Conservation (phyloP, 64 coral and sea anemone species). For the Pocillopora verrucosa region DNA sequence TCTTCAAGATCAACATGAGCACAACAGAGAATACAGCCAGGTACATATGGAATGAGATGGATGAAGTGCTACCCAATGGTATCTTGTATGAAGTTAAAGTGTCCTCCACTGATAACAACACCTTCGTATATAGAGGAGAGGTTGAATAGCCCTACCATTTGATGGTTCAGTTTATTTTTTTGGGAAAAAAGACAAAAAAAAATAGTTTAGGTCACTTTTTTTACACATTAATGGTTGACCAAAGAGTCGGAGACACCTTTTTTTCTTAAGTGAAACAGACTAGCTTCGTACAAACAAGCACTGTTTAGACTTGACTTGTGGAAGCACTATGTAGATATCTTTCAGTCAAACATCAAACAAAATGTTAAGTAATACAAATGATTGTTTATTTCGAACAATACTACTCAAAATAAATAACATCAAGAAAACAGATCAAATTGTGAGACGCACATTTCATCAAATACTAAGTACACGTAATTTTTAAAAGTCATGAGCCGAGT, state of each 20-base stretch:
- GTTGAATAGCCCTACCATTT: neutral
- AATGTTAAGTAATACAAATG: neutral
- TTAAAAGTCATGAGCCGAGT: too few species aligned
- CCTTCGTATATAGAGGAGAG: conserved; percentile 24
- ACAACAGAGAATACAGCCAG: conserved; percentile 30
- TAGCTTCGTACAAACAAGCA: too few species aligned
- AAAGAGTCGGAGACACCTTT: too few species aligned
- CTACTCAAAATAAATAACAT: conserved; percentile 24
- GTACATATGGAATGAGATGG: conserved; percentile 35
- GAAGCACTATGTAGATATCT: too few species aligned
- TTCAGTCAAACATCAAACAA: too few species aligned
- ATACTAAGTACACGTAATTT: too few species aligned
- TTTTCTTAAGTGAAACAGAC: too few species aligned
- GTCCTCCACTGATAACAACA: conserved; percentile 8
- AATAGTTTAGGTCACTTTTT: too few species aligned
- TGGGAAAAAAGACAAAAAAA: too few species aligned
- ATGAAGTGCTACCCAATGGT: conserved; percentile 8
- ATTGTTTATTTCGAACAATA: neutral
- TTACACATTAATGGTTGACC: too few species aligned
- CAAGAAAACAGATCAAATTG: neutral
- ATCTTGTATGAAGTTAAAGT: conserved; percentile 38
- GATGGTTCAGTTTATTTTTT: neutral
- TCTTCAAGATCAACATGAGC: conserved; percentile 2
- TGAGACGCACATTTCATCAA: neutral
- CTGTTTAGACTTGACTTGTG: too few species aligned